Percentiles rank a stretch among this genome's conserved stretches.
phyloP scores from a whole-genome alignment of 1,140 invertebrate genomes.

The Chrysomallon squamiferum region DNA sequence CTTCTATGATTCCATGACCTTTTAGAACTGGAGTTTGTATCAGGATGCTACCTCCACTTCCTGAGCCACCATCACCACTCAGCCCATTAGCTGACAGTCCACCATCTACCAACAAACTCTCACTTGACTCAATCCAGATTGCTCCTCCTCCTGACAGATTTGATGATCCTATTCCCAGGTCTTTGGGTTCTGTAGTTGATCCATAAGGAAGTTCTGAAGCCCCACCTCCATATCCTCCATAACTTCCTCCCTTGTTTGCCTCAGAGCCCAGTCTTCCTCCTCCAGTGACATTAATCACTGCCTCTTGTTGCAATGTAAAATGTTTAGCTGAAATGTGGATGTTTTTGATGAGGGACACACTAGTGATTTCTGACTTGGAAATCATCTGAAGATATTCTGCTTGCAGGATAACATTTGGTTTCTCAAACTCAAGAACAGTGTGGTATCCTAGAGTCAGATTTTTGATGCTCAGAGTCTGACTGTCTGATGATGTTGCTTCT shows the following conservation, averaged over 20 bases:
- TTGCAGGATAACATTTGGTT: too few species aligned
- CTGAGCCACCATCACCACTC: constrained; percentile 7
- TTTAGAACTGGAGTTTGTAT: constrained; percentile 28
- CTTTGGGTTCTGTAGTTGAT: constrained; percentile 22
- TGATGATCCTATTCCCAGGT: constrained; percentile 34
- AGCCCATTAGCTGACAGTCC: constrained; percentile 27
- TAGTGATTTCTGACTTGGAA: too few species aligned
- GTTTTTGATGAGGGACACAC: too few species aligned
- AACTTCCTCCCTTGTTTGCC: constrained; percentile 40
- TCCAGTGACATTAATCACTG: too few species aligned
- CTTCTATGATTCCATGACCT: constrained; percentile 40
- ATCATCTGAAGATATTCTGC: too few species aligned
- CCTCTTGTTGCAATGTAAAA: too few species aligned
- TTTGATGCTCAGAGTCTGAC: too few species aligned
- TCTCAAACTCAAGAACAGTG: too few species aligned
- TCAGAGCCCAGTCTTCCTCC: too few species aligned
- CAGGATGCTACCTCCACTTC: constrained; percentile 44
- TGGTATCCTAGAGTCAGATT: too few species aligned
- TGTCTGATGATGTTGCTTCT: too few species aligned
- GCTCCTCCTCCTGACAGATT: constrained; percentile 36
- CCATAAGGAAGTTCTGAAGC: constrained; percentile 28
- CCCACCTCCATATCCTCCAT: constrained; percentile 40
- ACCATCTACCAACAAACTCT: constrained; percentile 35
- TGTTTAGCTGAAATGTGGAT: too few species aligned
- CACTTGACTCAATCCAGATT: constrained; percentile 18